Conservation (phyloP, 2,797 vertebrate genomes). For the Sphaeramia orbicularis region DNA sequence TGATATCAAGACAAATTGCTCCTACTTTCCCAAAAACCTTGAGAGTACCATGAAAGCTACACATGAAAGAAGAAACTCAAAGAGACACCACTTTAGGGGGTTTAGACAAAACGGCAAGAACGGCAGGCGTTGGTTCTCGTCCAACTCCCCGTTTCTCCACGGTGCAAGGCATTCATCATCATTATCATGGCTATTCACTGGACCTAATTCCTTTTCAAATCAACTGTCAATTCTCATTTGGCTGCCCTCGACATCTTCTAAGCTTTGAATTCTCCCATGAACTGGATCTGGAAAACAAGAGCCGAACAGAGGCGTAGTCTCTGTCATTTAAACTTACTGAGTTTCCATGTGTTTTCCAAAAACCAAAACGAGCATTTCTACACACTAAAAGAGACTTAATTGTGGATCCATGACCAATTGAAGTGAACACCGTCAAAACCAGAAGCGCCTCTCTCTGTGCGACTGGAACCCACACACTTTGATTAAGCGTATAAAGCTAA, state of each 20-base stretch:
- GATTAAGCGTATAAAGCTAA: slow-evolving; percentile 39
- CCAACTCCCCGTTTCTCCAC: slow-evolving; percentile 76
- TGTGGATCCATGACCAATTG: slow-evolving; percentile 76
- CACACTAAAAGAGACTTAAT: slow-evolving; percentile 79
- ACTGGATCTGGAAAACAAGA: slow-evolving; percentile 62
- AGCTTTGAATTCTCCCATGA: slow-evolving; percentile 75
- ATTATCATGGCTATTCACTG: slow-evolving; percentile 76
- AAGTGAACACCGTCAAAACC: slow-evolving; percentile 73
- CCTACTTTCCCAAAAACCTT: slow-evolving; percentile 25
- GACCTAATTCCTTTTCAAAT: slow-evolving; percentile 79
- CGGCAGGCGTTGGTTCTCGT: slow-evolving; percentile 71
- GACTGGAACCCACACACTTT: slow-evolving; percentile 30
- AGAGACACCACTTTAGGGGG: slow-evolving; percentile 62
- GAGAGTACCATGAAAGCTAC: slow-evolving; percentile 48
- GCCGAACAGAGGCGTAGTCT: slow-evolving; percentile 45
- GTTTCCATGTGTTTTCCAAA: slow-evolving; percentile 44
- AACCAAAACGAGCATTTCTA: slow-evolving; percentile 34
- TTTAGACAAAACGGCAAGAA: slow-evolving; percentile 55
- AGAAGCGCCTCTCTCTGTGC: slow-evolving; percentile 17
- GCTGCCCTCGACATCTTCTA: slow-evolving; percentile 59
- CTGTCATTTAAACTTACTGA: slow-evolving; percentile 39
- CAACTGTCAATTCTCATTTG: slow-evolving; percentile 80
- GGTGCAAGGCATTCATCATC: slow-evolving; percentile 75
- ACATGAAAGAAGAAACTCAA: slow-evolving; percentile 28
- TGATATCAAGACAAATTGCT: slow-evolving; percentile 40